Evolutionary conservation across 1,140 invertebrate genomes (phyloP), one percentile per base, ranked within the genome.

Genomic region (Drosophila tani): DNA sequence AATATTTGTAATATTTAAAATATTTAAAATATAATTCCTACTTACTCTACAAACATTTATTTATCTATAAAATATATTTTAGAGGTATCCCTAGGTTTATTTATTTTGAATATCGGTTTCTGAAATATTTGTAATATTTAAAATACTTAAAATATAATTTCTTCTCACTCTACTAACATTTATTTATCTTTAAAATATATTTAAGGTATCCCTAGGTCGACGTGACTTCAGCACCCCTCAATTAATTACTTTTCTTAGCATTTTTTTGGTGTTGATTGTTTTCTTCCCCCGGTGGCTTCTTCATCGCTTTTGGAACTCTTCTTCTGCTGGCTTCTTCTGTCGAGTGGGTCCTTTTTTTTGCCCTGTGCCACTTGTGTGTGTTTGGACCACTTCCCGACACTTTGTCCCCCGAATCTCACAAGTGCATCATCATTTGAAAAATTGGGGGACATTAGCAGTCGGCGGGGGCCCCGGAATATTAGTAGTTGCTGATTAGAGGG

Each of bases 281-380:
- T 76, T 75, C 69, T 38, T 71, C 68, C 69, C 56, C 80, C 73
- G 64, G 77, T 75, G 63, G 50, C 64, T 57, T 56, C 51, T 21
- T 35, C 29, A 32, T 11, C 29, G 32, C 50, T 53, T 57, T 57
- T 57, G 12, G 12, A 53, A 47, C 68, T 71, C 65, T 38, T 70
- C 47, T 27, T 29, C 27, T 32, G 29, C 29, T 32, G 46, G 50
- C 8, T 47, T 46, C 65, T 19, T 41, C 32, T 45, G 51, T 84
- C 66, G 66, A 83, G 81, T 80, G 81, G 76, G 66, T 83, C 81
- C 81, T 82, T 69, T 67, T 67, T 49, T 27, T 27, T n/a, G 60
- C 71, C 47, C 58, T 77, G 47, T 71, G 64, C 55, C 81, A 79
- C 81, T 83, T 84, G 76, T 76, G 74, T n/a, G n/a, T 53, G 43